Evolutionary conservation across 2,113 vertebrate genomes (phyloP), one percentile per base, ranked within the genome.

Genomic region (Felis chaus): DNA sequence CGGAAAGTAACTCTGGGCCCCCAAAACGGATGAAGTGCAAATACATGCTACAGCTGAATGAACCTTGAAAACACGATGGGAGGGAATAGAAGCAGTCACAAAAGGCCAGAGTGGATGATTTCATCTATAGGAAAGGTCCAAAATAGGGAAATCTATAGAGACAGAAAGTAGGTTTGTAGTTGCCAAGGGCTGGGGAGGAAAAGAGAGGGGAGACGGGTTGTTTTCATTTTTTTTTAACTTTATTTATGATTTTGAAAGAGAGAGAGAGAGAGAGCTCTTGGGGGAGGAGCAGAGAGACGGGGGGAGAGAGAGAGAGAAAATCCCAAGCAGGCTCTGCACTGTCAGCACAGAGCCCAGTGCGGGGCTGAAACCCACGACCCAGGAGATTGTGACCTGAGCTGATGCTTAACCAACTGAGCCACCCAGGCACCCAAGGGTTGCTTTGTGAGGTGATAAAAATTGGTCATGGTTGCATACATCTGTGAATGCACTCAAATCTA

Each of bases 141-240:
- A 68, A 45, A 69, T 7, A 31, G 50, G 45, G 31, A 76, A 76
- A 50, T 11, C 21, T 11, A 18, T 0, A 57, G 45, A 39, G 45
- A 84, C 15, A 65, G 41, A 25, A 69, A 39, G 45, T 1, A 13
- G 29, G 21, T 25, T 1, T 4, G 13, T 1, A 48, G 68, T 27
- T 10, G 23, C 29, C 41, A 31, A 11, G 50, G 13, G 36, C 57
- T 53, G 1, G 12, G 53, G 29, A 4, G 33, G 5, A 23, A 7
- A 4, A 39, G 36, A n/a, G 5, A 73, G 2, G 2, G 48, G 23
- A 0, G 4, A 3, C 19, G 57, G 21, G 57, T 25, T 61, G 21
- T 21, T 23, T 61, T 61, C 25, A 3, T 45, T 57, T 61, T 61
- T 57, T 61, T 25, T 7, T 8, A 23, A 61, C 57, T 23, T 61